Percentiles rank a stretch among this genome's conserved stretches.
Evolutionary conservation across 2,888 invertebrate species (phyloP).

Genomic region (Asteroscopus sphinx): DNA sequence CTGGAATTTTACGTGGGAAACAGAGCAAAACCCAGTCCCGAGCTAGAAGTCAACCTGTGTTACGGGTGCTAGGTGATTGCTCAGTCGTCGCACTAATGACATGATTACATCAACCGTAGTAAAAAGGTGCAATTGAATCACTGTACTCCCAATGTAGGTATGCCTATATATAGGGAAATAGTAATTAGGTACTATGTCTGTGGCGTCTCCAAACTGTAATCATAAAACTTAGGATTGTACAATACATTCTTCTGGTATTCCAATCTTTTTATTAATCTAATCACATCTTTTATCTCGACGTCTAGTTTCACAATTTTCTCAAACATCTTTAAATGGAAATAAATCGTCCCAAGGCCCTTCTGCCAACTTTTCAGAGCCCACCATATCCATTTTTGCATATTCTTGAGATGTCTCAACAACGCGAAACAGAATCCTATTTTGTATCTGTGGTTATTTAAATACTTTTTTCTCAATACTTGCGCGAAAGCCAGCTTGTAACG

Average conservation of each 20-base stretch:
- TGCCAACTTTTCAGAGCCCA: neutral
- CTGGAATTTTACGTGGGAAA: too few relatives aligned
- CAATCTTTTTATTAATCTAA: constrained; percentile 1
- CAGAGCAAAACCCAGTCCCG: too few relatives aligned
- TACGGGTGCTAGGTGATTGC: too few relatives aligned
- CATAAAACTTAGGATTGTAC: constrained; percentile 24
- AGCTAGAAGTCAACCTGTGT: too few relatives aligned
- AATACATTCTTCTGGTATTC: constrained; percentile 21
- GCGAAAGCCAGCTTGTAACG: constrained; percentile 63
- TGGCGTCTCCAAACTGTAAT: constrained; percentile 4
- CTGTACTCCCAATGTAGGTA: too few relatives aligned
- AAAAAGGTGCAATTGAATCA: too few relatives aligned
- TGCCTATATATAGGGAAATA: too few relatives aligned
- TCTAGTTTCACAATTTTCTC: constrained; percentile 64
- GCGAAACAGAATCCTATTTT: constrained; percentile 63
- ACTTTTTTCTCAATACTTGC: constrained; percentile 65
- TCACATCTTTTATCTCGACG: constrained; percentile 32
- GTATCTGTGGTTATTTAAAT: constrained; percentile 49
- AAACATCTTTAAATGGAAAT: constrained; percentile 57
- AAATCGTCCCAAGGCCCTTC: constrained; percentile 10
- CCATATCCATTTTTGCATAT: constrained; percentile 27
- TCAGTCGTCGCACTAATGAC: too few relatives aligned
- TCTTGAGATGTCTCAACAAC: constrained; percentile 50
- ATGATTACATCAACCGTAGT: too few relatives aligned
- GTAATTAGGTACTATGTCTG: too few relatives aligned